Evolutionary conservation across 1,140 invertebrate genomes (phyloP).

Genomic region (Leptestheria dahalacensis): DNA sequence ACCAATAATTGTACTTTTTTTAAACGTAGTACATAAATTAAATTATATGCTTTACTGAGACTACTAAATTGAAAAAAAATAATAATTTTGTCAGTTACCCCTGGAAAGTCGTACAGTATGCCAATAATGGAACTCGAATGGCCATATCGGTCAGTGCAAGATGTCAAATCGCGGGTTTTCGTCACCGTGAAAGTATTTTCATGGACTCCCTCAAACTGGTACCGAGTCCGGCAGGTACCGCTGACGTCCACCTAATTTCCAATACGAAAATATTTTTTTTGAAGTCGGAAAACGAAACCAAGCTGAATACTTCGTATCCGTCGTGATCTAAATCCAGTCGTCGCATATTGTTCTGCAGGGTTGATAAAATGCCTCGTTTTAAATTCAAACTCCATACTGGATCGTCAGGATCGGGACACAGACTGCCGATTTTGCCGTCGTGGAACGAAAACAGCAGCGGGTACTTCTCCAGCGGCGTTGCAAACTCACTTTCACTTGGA

Average conservation of each 20-base stretch:
- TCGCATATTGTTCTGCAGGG: conserved; percentile 77
- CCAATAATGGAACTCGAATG: conserved; percentile 64
- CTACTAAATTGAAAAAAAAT: no score
- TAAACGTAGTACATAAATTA: no score
- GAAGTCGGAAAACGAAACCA: neutral
- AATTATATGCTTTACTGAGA: no score
- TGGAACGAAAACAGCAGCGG: conserved; percentile 45
- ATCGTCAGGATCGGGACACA: conserved; percentile 54
- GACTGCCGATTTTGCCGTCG: conserved; percentile 56
- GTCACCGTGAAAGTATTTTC: conserved; percentile 54
- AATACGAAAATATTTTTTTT: neutral
- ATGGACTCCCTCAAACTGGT: conserved; percentile 48
- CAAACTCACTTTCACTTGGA: conserved; percentile 18
- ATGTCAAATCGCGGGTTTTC: conserved; percentile 58
- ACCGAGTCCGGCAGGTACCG: conserved; percentile 66
- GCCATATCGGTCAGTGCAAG: conserved; percentile 55
- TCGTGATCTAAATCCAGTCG: conserved; percentile 52
- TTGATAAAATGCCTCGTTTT: conserved; percentile 68
- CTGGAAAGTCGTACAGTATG: conserved; percentile 51
- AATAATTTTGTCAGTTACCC: conserved; percentile 33
- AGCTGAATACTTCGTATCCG: conserved; percentile 37
- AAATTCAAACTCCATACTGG: conserved; percentile 68
- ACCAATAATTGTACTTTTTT: no score
- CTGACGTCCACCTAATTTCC: conserved; percentile 50
- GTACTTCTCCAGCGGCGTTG: conserved; percentile 21